Evolutionary conservation across 2,888 invertebrate species (phyloP), one percentile per base, ranked within the genome.

Genomic region (Drosophila kuntzei): DNA sequence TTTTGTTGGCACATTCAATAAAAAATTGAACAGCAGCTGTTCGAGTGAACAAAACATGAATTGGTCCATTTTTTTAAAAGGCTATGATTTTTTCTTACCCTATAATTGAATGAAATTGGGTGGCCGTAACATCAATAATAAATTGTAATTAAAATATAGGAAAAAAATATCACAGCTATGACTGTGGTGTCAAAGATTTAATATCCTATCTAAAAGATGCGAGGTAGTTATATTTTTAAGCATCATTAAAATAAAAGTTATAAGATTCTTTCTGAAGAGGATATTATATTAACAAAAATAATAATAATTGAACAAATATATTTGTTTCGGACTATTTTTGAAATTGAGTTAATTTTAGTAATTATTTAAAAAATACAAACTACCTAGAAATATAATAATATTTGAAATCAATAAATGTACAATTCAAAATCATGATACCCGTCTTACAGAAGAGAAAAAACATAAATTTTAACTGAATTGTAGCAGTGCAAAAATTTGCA

Each of bases 21-120:
- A 54, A 65, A 51, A 29, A 29, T n/a, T 22, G 20, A 57, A 36
- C 41, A 58, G 47, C 72, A 61, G 57, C 25, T 64, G 51, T 18
- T 47, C 1, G 37, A 32, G 25, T 20, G 11, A 27, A 46, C 18
- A 54, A 18, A 27, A 34, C 27, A 49, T 44, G 20, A 29, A 43
- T 3, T 37, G 18, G 3, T 3, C 22, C 16, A 2, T 20, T 70
- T 70, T 37, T 50, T 49, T 11, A 11, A 55, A 22, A 14, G 16
- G 29, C 12, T 20, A 22, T 14, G n/a, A 39, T 18, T 39, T 14
- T 18, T 46, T 22, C 0, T 51, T 68, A 51, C 53, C 53, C 67
- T 67, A 8, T 43, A 37, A 43, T 58, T 37, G 20, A 6, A 5
- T 1, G 1, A 7, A 47, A 3, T 9, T 16, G 18, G 18, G 4